These are phyloP conservation scores for Triplophysa yarkandensis DNA, from an alignment of 2,797 vertebrate genomes.

Conservation along the genomic window DNA sequence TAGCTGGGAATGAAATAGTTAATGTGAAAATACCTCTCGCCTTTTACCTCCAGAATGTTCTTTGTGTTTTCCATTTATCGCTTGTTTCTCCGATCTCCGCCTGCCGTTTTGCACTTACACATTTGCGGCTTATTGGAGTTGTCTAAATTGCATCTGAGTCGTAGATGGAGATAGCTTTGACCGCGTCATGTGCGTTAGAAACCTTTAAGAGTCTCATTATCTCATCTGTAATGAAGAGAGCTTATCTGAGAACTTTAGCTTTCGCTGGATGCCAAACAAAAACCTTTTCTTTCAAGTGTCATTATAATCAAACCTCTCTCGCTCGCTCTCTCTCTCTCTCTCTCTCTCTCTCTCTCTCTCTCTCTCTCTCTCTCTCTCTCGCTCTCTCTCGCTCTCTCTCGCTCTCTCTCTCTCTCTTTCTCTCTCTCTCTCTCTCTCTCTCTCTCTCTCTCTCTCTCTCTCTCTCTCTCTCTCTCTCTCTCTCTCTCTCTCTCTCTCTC, in stretches of 20 bases:
- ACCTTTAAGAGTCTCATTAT: slow-evolving; percentile 36
- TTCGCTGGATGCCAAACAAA: slow-evolving; percentile 29
- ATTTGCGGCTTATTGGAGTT: slow-evolving; percentile 17
- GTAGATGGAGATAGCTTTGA: slow-evolving; percentile 20
- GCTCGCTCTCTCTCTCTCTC: slow-evolving; percentile 4
- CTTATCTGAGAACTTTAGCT: slow-evolving; percentile 30
- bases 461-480: slow-evolving; percentile 7
- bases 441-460: no score
- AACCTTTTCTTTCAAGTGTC: slow-evolving; percentile 19
- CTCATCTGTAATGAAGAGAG: slow-evolving; percentile 26
- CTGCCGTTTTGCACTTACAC: slow-evolving; percentile 4
- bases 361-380: no score
- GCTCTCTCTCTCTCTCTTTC: no score
- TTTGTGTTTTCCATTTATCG: slow-evolving; percentile 1
- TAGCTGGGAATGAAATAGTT: background rate
- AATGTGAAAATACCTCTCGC: background rate
- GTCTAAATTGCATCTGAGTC: slow-evolving; percentile 29
- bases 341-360: background rate
- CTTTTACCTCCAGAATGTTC: background rate
- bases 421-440: slow-evolving; percentile 4
- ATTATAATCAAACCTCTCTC: slow-evolving; percentile 31
- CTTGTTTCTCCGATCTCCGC: slow-evolving; percentile 4
- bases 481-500: background rate
- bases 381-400: background rate
- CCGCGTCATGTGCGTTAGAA: slow-evolving; percentile 24